These are phyloP conservation scores for Saxicola maurus DNA, from an alignment of 2,797 vertebrate species.

Conservation along the genomic window DNA sequence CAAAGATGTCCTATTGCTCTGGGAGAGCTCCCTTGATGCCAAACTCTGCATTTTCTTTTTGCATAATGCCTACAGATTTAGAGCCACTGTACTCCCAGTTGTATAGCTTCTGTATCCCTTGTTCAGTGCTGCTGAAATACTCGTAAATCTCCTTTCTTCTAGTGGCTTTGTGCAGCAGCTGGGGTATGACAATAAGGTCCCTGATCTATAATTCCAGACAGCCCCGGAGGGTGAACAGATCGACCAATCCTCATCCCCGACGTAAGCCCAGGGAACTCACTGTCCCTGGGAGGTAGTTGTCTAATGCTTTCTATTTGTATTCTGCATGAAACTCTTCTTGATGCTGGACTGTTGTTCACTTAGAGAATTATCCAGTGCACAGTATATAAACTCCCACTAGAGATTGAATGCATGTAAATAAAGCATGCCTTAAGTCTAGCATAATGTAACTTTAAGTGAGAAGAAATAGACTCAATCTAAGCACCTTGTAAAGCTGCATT, in stretches of 20 bases:
- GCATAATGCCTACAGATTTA: conserved; percentile 77
- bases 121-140: conserved; percentile 83
- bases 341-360: conserved; percentile 49
- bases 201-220: conserved; percentile 84
- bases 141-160: conserved; percentile 88
- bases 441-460: conserved; percentile 63
- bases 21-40: conserved; percentile 68
- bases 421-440: conserved; percentile 59
- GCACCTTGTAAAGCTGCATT: conserved; percentile 37
- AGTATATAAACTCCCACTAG: conserved; percentile 67
- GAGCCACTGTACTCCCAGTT: conserved; percentile 78
- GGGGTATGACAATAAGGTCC: conserved; percentile 84
- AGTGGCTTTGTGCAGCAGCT: conserved; percentile 83
- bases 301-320: conserved; percentile 72
- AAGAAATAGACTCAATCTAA: conserved; percentile 49
- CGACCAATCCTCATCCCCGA: conserved; percentile 60
- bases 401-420: conserved; percentile 58
- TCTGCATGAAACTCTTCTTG: conserved; percentile 66
- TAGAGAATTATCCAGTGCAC: conserved; percentile 42
- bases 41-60: conserved; percentile 72
- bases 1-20: conserved; percentile 75
- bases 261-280: conserved; percentile 55
- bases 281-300: conserved; percentile 61
- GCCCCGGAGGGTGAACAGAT: conserved; percentile 59
- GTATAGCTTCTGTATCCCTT: conserved; percentile 77